Conservation (phyloP, 1,140 invertebrate species). For the Ctenoplectra terminalis region DNA sequence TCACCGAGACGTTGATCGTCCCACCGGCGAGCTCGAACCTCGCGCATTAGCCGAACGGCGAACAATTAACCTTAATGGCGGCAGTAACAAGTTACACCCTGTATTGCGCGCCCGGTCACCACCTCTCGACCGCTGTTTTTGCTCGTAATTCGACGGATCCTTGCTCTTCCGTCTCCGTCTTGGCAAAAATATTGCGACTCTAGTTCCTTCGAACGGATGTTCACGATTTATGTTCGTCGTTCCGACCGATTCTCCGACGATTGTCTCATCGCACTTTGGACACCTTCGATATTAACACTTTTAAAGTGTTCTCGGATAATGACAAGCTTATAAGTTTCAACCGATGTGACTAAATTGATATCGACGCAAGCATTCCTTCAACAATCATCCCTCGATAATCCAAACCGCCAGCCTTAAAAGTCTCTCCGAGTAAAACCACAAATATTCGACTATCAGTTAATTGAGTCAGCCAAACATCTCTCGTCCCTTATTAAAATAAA, state of each 20-base stretch:
- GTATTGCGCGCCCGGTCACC: background rate
- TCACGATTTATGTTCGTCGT: too few species aligned
- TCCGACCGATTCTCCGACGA: background rate
- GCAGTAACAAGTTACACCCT: conserved; percentile 59
- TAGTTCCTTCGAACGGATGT: background rate
- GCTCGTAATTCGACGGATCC: background rate
- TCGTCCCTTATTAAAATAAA: background rate
- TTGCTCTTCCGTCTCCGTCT: background rate
- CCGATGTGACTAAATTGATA: too few species aligned
- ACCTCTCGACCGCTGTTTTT: background rate
- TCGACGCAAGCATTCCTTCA: too few species aligned
- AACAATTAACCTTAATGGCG: conserved; percentile 73
- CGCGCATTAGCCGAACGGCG: conserved; percentile 44
- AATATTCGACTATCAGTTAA: background rate
- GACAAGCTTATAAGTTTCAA: too few species aligned
- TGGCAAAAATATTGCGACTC: background rate
- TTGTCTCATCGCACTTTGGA: too few species aligned
- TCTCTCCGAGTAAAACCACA: too few species aligned
- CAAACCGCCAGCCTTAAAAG: too few species aligned
- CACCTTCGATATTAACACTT: too few species aligned
- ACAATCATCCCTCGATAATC: too few species aligned
- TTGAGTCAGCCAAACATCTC: background rate
- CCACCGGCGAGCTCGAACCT: conserved; percentile 16
- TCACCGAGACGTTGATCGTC: conserved; percentile 46
- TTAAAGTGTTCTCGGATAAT: too few species aligned